Evolutionary conservation across 2,113 vertebrate species (phyloP).

Genomic region (Himantopus leucocephalus): DNA sequence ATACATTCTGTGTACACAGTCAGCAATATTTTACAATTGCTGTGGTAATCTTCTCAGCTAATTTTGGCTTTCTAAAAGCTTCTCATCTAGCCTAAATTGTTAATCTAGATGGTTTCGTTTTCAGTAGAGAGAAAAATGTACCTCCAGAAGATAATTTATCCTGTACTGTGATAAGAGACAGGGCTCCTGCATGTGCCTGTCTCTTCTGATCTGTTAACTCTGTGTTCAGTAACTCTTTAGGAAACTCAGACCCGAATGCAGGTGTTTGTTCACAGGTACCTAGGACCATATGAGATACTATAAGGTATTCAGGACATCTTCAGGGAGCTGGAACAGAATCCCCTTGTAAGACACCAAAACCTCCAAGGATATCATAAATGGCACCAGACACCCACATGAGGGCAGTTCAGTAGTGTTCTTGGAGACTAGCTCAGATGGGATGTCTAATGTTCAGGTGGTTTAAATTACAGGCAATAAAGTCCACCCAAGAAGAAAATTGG

Average conservation of each 20-base stretch:
- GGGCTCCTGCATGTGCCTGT: accelerated
- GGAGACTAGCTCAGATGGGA: not conserved
- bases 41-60: not conserved
- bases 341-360: not conserved
- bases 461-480: not conserved
- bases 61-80: not conserved
- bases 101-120: not conserved
- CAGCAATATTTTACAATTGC: not conserved
- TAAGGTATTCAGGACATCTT: not conserved
- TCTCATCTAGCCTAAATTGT: not conserved
- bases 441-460: not conserved
- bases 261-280: not conserved
- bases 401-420: not conserved
- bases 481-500: not conserved
- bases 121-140: not conserved
- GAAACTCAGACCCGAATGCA: not conserved
- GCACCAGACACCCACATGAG: accelerated
- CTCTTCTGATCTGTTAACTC: not conserved
- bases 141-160: not conserved
- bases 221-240: not conserved
- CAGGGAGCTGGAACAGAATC: not conserved
- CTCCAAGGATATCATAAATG: not conserved
- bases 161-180: not conserved
- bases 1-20: not conserved
- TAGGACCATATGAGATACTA: not conserved